Conservation (phyloP, 2,888 invertebrate species). For the Tachystola acroxantha region DNA sequence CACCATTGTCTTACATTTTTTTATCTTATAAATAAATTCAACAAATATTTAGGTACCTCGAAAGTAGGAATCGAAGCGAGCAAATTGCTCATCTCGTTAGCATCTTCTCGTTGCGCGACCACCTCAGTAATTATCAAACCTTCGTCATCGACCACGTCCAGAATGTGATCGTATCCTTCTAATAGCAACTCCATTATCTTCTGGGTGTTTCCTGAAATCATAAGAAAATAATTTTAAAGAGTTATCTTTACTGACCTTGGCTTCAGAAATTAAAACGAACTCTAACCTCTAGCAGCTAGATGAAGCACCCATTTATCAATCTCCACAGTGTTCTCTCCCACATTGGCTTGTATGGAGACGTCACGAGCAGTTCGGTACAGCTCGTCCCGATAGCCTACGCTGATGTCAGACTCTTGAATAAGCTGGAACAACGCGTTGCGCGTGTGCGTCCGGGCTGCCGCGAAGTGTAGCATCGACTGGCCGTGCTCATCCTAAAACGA, state of each 20-base stretch:
- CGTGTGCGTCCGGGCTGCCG: conserved; percentile 89
- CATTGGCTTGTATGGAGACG: conserved; percentile 88
- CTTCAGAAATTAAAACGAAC: neutral
- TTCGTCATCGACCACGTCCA: conserved; percentile 87
- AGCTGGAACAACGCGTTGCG: conserved; percentile 88
- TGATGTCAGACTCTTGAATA: conserved; percentile 87
- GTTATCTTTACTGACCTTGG: neutral
- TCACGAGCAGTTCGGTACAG: conserved; percentile 92
- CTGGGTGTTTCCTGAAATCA: conserved; percentile 50
- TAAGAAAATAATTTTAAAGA: neutral
- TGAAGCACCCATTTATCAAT: conserved; percentile 90
- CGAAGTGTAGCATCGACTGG: conserved; percentile 93
- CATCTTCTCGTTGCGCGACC: conserved; percentile 82
- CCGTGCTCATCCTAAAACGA: conserved; percentile 88
- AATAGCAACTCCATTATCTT: conserved; percentile 80
- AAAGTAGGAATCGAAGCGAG: conserved; percentile 85
- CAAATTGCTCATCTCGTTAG: conserved; percentile 82
- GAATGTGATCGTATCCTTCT: conserved; percentile 92
- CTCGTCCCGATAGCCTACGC: conserved; percentile 89
- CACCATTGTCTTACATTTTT: neutral
- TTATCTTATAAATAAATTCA: too few species aligned
- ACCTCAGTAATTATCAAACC: conserved; percentile 84
- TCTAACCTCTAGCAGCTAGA: conserved; percentile 86
- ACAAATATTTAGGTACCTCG: too few species aligned
- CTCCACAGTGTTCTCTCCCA: conserved; percentile 87